Percentiles rank a stretch among this genome's conserved stretches.
Conservation (phyloP, 2,113 vertebrate genomes). For the Ochotona curzoniae region DNA sequence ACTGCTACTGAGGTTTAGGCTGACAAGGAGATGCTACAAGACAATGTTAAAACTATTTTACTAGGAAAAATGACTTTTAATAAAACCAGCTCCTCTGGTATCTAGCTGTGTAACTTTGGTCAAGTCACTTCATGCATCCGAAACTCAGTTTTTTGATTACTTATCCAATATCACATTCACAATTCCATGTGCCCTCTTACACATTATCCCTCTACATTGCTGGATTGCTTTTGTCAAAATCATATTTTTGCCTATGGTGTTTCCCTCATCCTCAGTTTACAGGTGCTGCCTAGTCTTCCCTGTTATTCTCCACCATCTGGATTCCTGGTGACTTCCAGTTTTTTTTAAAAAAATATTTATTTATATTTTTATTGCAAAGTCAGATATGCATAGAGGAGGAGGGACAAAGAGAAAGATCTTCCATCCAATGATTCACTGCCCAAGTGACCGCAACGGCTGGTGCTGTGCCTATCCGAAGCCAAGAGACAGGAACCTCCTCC, state of each 20-base stretch:
- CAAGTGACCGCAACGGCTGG: too few relatives aligned
- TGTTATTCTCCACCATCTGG: not conserved
- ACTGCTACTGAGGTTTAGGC: not conserved
- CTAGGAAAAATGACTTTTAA: not conserved
- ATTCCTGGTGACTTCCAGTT: slow-evolving; percentile 5
- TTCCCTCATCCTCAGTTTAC: not conserved
- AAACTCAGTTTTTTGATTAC: not conserved
- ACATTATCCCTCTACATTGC: not conserved
- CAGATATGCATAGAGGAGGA: too few relatives aligned
- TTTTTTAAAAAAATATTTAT: too few relatives aligned
- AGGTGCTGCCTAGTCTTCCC: not conserved
- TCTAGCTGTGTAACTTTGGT: not conserved
- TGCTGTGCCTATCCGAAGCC: too few relatives aligned
- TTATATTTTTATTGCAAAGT: too few relatives aligned
- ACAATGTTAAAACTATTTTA: not conserved
- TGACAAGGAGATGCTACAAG: not conserved
- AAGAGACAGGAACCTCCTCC: too few relatives aligned
- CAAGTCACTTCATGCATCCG: not conserved
- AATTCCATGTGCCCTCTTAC: not conserved
- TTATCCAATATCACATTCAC: not conserved
- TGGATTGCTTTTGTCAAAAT: not conserved
- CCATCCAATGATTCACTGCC: too few relatives aligned
- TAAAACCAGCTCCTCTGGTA: not conserved
- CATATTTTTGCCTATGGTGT: not conserved
- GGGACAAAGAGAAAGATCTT: too few relatives aligned